These are phyloP conservation scores for Atractosteus spatula DNA, from an alignment of 2,113 vertebrate species.

Conservation along the genomic window DNA sequence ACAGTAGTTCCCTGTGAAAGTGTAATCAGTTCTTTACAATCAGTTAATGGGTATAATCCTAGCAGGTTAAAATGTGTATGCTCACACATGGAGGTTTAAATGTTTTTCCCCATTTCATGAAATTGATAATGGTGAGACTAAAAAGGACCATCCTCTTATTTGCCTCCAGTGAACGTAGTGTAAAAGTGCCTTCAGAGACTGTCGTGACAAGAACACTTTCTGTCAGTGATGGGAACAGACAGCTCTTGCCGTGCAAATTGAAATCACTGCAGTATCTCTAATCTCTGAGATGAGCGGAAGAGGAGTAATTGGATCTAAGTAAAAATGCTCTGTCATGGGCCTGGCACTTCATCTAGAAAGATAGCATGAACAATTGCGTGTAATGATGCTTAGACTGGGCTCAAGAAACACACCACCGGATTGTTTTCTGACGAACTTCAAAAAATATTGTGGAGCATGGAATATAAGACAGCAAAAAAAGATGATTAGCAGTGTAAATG, in stretches of 20 bases:
- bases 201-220: neutral
- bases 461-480: neutral
- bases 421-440: neutral
- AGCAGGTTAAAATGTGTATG: too few relatives aligned
- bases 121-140: too few relatives aligned
- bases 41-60: too few relatives aligned
- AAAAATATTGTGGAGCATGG: neutral
- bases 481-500: neutral
- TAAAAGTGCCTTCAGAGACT: neutral
- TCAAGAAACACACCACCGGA: neutral
- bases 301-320: neutral
- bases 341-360: neutral
- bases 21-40: too few relatives aligned
- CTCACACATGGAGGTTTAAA: too few relatives aligned
- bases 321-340: neutral
- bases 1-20: too few relatives aligned
- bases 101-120: too few relatives aligned
- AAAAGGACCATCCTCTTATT: too few relatives aligned
- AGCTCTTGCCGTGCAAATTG: neutral
- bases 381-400: constrained; percentile 6
- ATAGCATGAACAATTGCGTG: neutral
- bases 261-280: neutral
- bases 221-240: neutral
- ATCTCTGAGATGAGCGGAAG: neutral
- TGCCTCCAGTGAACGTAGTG: too few relatives aligned